Base-by-base conservation (phyloP, 92 coral and sea anemone species). In the Porites lobata region DNA sequence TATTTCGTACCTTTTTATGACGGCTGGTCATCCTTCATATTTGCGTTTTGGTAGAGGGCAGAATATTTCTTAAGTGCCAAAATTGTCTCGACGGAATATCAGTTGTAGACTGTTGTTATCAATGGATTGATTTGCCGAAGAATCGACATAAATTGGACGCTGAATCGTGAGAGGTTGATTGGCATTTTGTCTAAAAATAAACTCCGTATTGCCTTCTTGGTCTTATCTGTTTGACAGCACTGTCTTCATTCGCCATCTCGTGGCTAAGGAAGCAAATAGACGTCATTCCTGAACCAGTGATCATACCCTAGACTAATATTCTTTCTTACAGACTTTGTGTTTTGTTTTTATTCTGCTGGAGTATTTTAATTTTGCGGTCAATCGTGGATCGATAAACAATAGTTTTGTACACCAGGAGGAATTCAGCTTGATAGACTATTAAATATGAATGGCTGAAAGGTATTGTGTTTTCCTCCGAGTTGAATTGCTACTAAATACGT, bases 321-420 rank as follows among this genome's bases (percentile, higher is more conserved):
- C 70, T 82, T 38, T 32, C 58, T 57, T n/a, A 58, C 6, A 78
- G 71, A 29, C 86, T 69, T 19, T 69, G 54, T 63, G 91, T 81
- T 58, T 81, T 72, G 80, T 87, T 88, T 50, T 26, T 18, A 72
- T 69, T 73, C 81, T n/a, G 86, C 74, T 72, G 58, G 87, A 81
- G 72, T 50, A 50, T 80, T 78, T 32, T 85, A 85, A 50, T 80
- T 78, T 32, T 85, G 89, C 65, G 81, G 88, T 76, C 66, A 47
- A 51, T 20, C 69, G 77, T 50, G 68, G 70, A 69, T n/a, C 7
- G 68, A 56, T 58, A 68, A 69, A 82, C 86, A 81, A 81, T 69
- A 63, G 86, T 56, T 51, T 57, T 1, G 47, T 5, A 14, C 10
- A 82, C 78, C 86, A 69, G 65, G 29, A 29, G 43, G n/a, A 12